Conservation (phyloP, 2,797 vertebrate species). For the Chiloscyllium punctatum region DNA sequence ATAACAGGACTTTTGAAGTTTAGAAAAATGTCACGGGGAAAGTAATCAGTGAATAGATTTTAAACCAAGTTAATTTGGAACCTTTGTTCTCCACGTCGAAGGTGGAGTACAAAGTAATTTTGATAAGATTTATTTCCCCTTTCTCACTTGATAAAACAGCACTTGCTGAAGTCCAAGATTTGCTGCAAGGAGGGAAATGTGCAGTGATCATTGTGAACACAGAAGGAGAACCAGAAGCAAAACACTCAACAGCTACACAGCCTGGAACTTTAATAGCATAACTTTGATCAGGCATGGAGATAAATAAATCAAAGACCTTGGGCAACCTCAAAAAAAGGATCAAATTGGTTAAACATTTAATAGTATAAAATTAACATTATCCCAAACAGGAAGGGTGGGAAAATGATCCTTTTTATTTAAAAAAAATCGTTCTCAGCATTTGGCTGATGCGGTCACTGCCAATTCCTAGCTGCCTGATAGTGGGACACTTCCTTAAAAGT, state of each 20-base stretch:
- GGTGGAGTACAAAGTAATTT: background rate
- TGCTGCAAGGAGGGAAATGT: background rate
- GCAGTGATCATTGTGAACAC: background rate
- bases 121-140: background rate
- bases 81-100: background rate
- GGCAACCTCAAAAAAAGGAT: background rate
- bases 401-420: background rate
- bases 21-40: too few relatives aligned
- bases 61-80: background rate
- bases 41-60: background rate
- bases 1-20: background rate
- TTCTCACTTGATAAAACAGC: background rate
- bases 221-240: background rate
- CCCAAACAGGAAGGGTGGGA: constrained; percentile 11
- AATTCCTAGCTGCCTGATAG: background rate
- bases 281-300: background rate
- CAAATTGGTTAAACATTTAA: background rate
- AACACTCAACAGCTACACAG: background rate
- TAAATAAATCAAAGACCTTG: background rate
- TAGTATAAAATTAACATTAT: background rate
- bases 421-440: background rate
- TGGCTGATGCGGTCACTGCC: background rate
- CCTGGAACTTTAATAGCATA: background rate
- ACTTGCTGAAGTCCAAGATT: background rate
- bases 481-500: background rate